phyloP scores from a whole-genome alignment of 2,888 invertebrate genomes.

The Aradus depressus region DNA sequence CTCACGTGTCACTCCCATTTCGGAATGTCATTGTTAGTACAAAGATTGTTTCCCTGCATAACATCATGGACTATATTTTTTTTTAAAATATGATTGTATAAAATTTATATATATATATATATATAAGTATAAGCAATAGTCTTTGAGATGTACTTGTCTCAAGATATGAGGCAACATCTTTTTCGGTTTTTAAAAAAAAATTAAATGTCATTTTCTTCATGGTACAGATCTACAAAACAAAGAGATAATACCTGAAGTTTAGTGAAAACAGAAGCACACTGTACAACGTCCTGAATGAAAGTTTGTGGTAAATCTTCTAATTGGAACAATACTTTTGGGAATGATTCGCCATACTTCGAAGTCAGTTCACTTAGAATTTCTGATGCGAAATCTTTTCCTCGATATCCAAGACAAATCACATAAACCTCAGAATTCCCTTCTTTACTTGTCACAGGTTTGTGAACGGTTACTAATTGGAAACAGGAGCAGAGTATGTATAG shows the following conservation, averaged over 20 bases:
- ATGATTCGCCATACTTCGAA: neutral
- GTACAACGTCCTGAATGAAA: constrained; percentile 53
- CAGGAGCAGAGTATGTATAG: constrained; percentile 65
- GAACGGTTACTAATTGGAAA: constrained; percentile 61
- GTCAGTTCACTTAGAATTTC: neutral
- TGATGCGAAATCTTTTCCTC: constrained; percentile 3
- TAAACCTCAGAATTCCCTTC: constrained; percentile 92
- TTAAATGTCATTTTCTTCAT: no score
- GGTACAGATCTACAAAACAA: no score
- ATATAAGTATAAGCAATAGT: no score
- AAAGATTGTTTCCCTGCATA: no score
- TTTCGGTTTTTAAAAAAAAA: no score
- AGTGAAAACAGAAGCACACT: constrained; percentile 55
- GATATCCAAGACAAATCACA: constrained; percentile 56
- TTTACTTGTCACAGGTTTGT: constrained; percentile 87
- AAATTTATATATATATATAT: no score
- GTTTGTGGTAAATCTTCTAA: constrained; percentile 46
- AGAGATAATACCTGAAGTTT: constrained; percentile 42
- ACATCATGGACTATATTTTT: no score
- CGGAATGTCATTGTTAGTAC: no score
- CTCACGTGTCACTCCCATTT: no score
- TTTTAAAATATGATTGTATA: no score
- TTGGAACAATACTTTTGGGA: constrained; percentile 46
- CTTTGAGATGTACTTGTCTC: no score
- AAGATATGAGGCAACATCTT: no score